Evolutionary conservation across 2,113 vertebrate species (phyloP), one percentile per base, ranked within the genome.

Genomic region (Danionella cerebrum): DNA sequence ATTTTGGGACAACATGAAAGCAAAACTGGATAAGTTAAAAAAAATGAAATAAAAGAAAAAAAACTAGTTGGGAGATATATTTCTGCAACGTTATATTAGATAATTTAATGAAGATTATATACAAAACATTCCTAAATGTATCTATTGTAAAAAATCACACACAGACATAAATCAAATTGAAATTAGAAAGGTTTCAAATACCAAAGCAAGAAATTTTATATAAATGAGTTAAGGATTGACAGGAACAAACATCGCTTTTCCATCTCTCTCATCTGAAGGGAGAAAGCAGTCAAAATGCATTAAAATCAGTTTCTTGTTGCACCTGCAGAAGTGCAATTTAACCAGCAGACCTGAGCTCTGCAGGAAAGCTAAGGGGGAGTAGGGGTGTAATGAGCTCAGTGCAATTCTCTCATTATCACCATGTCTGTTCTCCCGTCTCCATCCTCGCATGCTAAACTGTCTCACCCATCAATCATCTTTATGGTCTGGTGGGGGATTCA

Each of bases 381-480:
- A 42, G 64, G 50, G 44, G 62, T 42, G 66, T 67, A 73, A 75
- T 67, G 69, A 67, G 73, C 64, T 67, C 33, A 6, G 66, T 33
- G 48, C 36, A 19, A 63, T 48, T 64, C 35, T 52, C 24, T 63
- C 66, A 60, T 66, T 55, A 53, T 52, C 60, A 44, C 53, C 29
- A 18, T 50, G 35, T 66, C 63, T 58, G 54, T 31, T 54, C 57
- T 47, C 35, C 27, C 16, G 22, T 57, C 52, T 65, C 48, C 50
- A 57, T 73, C 63, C 63, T 64, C 64, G 57, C 12, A 57, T 41
- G 69, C 70, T 65, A 70, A 73, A 83, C 74, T 70, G 71, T 78
- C 58, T 75, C 14, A 29, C 41, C 76, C 78, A 84, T 87, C 83
- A 83, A 83, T 86, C 84, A 86, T 84, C 65, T 79, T 72, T 73